phyloP scores from a whole-genome alignment of 30 jellyfish, hydroid and myxozoan genomes.

The Cassiopea andromeda region DNA sequence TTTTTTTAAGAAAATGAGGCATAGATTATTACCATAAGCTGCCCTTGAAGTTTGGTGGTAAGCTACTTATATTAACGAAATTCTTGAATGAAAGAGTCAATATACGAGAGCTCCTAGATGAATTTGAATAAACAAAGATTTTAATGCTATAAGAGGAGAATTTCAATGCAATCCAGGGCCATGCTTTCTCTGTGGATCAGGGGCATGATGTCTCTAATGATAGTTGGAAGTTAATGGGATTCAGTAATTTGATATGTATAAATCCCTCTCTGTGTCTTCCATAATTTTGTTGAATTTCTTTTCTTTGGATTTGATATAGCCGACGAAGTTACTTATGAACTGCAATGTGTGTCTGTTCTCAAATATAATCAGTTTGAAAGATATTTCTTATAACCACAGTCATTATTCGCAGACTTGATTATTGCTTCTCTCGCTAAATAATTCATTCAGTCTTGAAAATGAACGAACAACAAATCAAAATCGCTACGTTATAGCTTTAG shows the following conservation, averaged over 20 bases:
- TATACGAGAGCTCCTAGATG: no score
- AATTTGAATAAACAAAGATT: no score
- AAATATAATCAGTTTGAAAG: neutral
- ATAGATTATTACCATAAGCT: no score
- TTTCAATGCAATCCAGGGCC: no score
- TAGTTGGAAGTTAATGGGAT: no score
- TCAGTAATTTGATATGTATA: neutral
- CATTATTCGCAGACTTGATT: neutral
- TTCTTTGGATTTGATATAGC: neutral
- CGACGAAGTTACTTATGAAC: neutral
- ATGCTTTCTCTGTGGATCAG: no score
- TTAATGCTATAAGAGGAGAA: no score
- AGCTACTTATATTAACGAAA: no score
- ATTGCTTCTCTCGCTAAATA: neutral
- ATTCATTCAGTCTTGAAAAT: neutral
- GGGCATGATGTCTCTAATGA: no score
- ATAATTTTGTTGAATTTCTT: neutral
- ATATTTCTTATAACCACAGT: neutral
- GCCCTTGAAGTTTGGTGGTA: no score
- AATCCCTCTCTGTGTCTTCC: neutral
- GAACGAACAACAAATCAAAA: neutral
- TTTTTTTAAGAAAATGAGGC: no score
- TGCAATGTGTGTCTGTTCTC: neutral
- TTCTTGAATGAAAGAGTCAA: no score
- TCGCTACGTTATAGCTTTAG: neutral